Evolutionary conservation across 2,113 vertebrate species (phyloP), one percentile per base, ranked within the genome.

Genomic region (Scomber scombrus): DNA sequence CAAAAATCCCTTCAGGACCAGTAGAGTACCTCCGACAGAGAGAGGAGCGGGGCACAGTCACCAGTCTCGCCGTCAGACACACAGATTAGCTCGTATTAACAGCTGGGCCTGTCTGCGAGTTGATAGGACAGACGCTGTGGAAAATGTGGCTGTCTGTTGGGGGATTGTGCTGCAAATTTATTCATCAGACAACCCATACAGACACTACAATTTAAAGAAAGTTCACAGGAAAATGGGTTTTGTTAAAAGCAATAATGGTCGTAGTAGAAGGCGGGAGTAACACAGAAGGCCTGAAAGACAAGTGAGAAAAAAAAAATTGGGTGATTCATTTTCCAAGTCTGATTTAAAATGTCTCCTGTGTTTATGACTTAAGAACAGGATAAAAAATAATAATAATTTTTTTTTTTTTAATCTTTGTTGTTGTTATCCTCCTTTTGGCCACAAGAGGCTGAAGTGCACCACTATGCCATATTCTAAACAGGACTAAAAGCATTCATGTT

Each of bases 31-130:
- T 88, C 83, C 43, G 55, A 78, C 78, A 54, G 78, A 58, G 58
- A 69, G 52, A 16, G 63, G 40, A 82, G 67, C 50, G 50, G 23
- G 70, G 67, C 7, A 15, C 86, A 77, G 81, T 76, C 70, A 57
- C 60, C 75, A 76, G 74, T 88, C 71, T 52, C 19, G 1, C 86
- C 67, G 34, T 72, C 50, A 69, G 65, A 89, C 81, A 80, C 78
- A 66, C 31, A 82, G 86, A 93, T 93, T 85, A 92, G 71, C 81
- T 72, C 1, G 63, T 81, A 86, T 89, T 89, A 91, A 71, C 87
- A 85, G 78, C 84, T 57, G 76, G 71, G 79, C 65, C 77, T 74
- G 72, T 79, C 84, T 78, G 75, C 67, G 43, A 16, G 61, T 58
- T 67, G 71, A 83, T 82, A 81, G 78, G 57, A 64, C 52, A 86